Evolutionary conservation across 1,140 invertebrate genomes (phyloP), one percentile per base, ranked within the genome.

Genomic region (Sinonovacula constricta): DNA sequence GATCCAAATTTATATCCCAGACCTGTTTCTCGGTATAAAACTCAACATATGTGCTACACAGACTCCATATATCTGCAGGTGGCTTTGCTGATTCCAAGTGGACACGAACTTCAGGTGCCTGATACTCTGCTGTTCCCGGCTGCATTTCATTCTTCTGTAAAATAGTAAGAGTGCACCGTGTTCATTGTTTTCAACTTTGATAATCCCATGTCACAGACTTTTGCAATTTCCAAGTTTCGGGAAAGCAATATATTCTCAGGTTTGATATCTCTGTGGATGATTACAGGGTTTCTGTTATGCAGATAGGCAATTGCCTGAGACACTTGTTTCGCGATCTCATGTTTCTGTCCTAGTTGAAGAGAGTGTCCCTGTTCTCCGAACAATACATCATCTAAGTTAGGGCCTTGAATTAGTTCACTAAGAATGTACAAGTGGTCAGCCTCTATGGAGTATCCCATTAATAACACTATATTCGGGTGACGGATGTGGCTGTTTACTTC

Each of bases 181-280:
- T 70, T 70, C 33, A 70, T 33, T 3, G 31, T 24, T 59, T 70
- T 70, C 22, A 70, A 4, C 59, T 70, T 56, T 12, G 53, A 59
- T 0, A 70, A 28, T 15, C 68, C 68, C 36, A 70, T 39, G 54
- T 70, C 68, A 26, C 68, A 70, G 15, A 70, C 26, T 59, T 70
- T 70, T 26, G 54, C 54, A 36, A 45, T 59, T 22, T 57, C 53
- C 34, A 57, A 54, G 36, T 36, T 45, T 70, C 15, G 26, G 10
- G 54, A 59, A 14, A 59, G 5, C 22, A 59, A 10, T 7, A 70
- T 39, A 34, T 70, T 70, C 24, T 70, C 67, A 34, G 67, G 67
- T 30, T 69, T 70, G 28, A 70, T 70, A 70, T 70, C 68, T 36
- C 68, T 56, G 45, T 70, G 54, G 26, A 70, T 14, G 24, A 70